Base-by-base conservation (phyloP, 2,888 invertebrate genomes). In the Beris chalybata region DNA sequence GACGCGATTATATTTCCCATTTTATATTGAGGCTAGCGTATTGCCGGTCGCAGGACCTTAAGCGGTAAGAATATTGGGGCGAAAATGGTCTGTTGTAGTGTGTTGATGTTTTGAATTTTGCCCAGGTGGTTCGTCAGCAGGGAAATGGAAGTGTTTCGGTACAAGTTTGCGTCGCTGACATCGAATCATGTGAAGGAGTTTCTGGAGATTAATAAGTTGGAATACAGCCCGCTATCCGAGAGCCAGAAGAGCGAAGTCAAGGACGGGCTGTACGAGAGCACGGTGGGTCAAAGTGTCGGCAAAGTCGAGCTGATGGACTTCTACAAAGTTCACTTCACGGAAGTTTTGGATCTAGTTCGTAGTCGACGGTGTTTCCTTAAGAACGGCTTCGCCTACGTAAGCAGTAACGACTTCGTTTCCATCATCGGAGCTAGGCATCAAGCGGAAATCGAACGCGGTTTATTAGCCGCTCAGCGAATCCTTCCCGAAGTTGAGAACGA, bases 11-110 rank as follows among this genome's bases (percentile, higher is more conserved):
- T 74, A 86, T 97, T 59, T 94, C 97, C 0, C 98, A 99, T 79
- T 97, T 92, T 78, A 92, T 97, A 73, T 83, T 98, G 4, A 85
- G 97, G 65, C 80, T 99, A 66, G 95, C 95, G 0, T 97, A 94
- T 79, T 97, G 95, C 76, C 86, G 91, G 74, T 89, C 90, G 29
- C 91, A 92, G 71, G 95, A 97, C 65, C 82, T 94, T 45, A 84
- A 91, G 43, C 86, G 80, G 78, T 77, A 71, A 48, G 43, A 32
- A 22, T 11, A 3, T 22, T 3, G 22, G 22, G 22, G 22, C 22
- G 22, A 22, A 22, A 22, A 22, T 3, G 22, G 22, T 22, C 22
- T 22, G 22, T 22, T 22, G 22, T 22, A 22, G 22, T 22, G 22
- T 22, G 22, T 22, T 22, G 22, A 22, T 22, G 22, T 22, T 22